Conservation (phyloP, 2,113 vertebrate species). For the Nannospalax galili region DNA sequence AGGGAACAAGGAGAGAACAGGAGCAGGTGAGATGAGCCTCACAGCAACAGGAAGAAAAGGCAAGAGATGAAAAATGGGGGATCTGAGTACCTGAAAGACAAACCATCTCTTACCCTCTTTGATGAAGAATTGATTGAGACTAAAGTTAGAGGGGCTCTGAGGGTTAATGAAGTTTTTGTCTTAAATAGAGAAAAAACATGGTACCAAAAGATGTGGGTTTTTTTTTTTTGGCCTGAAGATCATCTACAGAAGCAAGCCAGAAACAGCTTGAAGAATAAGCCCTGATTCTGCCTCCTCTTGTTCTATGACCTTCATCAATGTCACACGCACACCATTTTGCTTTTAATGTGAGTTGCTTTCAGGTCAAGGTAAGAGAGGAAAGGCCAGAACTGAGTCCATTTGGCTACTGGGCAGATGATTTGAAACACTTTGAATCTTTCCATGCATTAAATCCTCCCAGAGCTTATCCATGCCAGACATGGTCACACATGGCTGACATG, state of each 20-base stretch:
- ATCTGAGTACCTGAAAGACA: not conserved
- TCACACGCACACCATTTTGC: not conserved
- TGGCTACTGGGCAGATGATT: not conserved
- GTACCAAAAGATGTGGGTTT: not conserved
- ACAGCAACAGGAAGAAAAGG: not conserved
- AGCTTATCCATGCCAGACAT: not conserved
- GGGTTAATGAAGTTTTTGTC: not conserved
- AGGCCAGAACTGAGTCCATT: not conserved
- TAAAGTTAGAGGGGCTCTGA: not conserved
- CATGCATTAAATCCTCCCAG: not conserved
- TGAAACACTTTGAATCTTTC: not conserved
- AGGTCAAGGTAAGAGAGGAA: not conserved
- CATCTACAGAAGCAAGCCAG: not conserved
- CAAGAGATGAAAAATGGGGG: not conserved
- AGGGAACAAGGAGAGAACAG: not conserved
- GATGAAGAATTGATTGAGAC: not conserved
- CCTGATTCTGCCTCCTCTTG: not conserved
- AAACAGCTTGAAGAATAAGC: not conserved
- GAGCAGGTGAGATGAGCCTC: not conserved
- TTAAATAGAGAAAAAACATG: conserved; percentile 12
- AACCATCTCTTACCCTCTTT: not conserved
- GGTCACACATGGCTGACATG: not conserved
- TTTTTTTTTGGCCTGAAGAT: not conserved
- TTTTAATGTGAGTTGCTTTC: not conserved
- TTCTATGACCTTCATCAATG: not conserved